Evolutionary conservation across 2,113 vertebrate species (phyloP), one percentile per base, ranked within the genome.

Genomic region (Nothoprocta perdicaria): DNA sequence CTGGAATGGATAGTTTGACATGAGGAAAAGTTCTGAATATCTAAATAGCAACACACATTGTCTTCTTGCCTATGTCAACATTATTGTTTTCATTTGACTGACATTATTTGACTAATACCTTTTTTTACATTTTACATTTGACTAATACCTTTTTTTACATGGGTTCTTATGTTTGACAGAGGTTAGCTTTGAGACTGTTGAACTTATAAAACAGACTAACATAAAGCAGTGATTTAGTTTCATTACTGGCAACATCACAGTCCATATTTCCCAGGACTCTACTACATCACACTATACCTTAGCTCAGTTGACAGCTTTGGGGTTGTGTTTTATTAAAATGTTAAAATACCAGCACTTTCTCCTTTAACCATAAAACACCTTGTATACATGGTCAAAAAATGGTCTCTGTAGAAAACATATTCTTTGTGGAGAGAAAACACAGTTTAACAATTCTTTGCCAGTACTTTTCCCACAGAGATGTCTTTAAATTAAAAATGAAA

Each of bases 221-320:
- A 84, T 33, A 96, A 94, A 95, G 29, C 60, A 60, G 45, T 79
- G 78, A 75, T 92, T 96, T 91, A 93, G 62, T 88, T 94, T 95
- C 81, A 77, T 92, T 88, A 67, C 62, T 71, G 66, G 53, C n/a
- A 96, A 62, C 50, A 92, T 83, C 71, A 92, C 48, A 71, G 40
- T 24, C 66, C 12, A 22, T 82, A 90, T 95, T 95, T 95, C 92
- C 68, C 90, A 96, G 58, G 57, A 91, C 40, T 68, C 63, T 76
- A 79, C 26, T 93, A 88, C 45, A 89, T 93, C 68, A 88, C 22
- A 68, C 23, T 80, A 35, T 14, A 71, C 50, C 60, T 76, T 92
- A 85, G 46, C n/a, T 75, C 84, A 82, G 71, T 14, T 29, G 60
- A 93, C 35, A 96, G 45, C 66, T 94, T 88, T 62, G 41, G n/a